Conservation (phyloP, 1,140 invertebrate genomes). For the Drosophila parvula region DNA sequence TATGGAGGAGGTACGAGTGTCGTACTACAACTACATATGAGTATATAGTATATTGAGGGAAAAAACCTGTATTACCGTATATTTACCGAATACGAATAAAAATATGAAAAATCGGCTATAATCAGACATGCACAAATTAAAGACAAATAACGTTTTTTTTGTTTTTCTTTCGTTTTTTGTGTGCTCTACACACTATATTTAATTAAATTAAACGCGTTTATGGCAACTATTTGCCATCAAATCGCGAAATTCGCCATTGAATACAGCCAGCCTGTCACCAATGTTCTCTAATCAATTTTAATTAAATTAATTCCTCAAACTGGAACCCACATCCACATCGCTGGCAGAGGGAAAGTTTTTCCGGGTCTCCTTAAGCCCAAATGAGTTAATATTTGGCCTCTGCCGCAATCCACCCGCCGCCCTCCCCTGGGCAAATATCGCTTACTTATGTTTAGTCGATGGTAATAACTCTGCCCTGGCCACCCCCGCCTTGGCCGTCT, state of each 20-base stretch:
- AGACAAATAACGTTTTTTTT: slow-evolving; percentile 39
- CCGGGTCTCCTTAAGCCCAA: slow-evolving; percentile 59
- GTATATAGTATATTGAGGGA: not conserved
- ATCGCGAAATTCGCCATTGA: slow-evolving; percentile 6
- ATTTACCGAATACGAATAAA: slow-evolving; percentile 14
- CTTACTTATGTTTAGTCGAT: slow-evolving; percentile 78
- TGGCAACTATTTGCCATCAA: slow-evolving; percentile 21
- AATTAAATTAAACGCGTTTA: slow-evolving; percentile 46
- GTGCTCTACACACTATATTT: slow-evolving; percentile 25
- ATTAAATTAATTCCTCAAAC: slow-evolving; percentile 73
- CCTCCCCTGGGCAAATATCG: slow-evolving; percentile 66
- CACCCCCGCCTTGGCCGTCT: slow-evolving; percentile 18
- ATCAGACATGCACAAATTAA: slow-evolving; percentile 51
- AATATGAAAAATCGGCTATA: slow-evolving; percentile 40
- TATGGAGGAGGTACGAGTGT: slow-evolving; percentile 34
- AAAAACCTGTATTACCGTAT: not conserved
- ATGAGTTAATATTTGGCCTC: slow-evolving; percentile 78
- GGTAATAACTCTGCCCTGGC: slow-evolving; percentile 62
- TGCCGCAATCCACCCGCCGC: slow-evolving; percentile 13
- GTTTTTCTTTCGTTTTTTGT: too few relatives aligned
- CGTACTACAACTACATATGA: not conserved
- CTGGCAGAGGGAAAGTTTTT: slow-evolving; percentile 58
- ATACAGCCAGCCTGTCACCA: slow-evolving; percentile 30
- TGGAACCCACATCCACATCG: slow-evolving; percentile 16
- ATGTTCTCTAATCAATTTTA: slow-evolving; percentile 75